Evolutionary conservation across 2,888 invertebrate genomes (phyloP).

Genomic region (Mactromeris polynyma): DNA sequence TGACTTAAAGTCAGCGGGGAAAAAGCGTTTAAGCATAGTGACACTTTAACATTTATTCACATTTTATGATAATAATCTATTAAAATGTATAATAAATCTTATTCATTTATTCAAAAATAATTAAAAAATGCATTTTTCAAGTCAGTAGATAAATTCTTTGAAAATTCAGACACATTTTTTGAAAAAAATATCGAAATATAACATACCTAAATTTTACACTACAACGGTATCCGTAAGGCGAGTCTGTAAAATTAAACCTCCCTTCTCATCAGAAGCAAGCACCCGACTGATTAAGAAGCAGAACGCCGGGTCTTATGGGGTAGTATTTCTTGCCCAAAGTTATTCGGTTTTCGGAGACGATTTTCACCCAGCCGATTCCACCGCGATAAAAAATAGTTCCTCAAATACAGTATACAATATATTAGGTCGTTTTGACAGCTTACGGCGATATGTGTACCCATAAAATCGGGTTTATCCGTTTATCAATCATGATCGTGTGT

Average conservation of each 20-base stretch:
- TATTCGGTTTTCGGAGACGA: neutral
- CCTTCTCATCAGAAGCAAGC: neutral
- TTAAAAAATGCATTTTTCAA: neutral
- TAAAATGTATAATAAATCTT: neutral
- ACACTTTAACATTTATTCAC: neutral
- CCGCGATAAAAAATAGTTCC: neutral
- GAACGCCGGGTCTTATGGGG: neutral
- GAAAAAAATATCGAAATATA: neutral
- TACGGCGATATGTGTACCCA: conserved; percentile 1
- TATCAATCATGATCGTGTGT: neutral
- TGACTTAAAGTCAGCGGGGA: neutral
- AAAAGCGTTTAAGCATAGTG: neutral
- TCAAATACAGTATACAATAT: neutral
- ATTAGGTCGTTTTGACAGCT: neutral
- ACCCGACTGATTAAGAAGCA: neutral
- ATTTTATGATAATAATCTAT: neutral
- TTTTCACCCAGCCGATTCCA: neutral
- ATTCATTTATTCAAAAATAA: neutral
- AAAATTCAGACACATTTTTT: neutral
- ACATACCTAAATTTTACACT: conserved; percentile 6
- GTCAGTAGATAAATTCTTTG: neutral
- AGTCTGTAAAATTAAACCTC: conserved; percentile 11
- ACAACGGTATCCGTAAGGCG: neutral
- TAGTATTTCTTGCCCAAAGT: neutral
- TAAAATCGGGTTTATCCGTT: neutral